A percentile compares a stretch with the other conserved stretches of the same genome.
Conservation (phyloP, 1,140 invertebrate genomes). For the Paraescarpia echinospica region DNA sequence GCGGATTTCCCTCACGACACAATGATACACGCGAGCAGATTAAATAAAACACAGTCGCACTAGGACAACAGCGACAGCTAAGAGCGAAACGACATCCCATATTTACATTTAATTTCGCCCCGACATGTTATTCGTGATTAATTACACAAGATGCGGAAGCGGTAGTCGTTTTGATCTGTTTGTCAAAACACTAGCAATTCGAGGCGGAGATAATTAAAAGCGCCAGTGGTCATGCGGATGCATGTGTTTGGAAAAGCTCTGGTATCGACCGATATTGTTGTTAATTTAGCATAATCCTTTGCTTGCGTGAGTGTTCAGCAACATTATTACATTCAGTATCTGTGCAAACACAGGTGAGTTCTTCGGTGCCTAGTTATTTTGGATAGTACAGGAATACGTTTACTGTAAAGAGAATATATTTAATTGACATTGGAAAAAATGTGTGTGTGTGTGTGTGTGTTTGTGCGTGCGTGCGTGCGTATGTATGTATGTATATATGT, state of each 20-base stretch:
- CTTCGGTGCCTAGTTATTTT: too few species aligned
- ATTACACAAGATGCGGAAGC: neutral
- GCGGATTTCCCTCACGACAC: neutral
- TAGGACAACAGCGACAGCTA: neutral
- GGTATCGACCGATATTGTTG: neutral
- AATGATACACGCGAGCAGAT: neutral
- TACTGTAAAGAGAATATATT: neutral
- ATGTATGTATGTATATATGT: neutral
- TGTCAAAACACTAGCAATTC: slow-evolving; percentile 1
- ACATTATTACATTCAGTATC: neutral
- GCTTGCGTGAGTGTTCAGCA: neutral
- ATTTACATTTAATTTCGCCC: slow-evolving; percentile 6
- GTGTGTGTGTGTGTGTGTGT: too few species aligned
- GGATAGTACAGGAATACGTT: neutral
- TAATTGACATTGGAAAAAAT: neutral
- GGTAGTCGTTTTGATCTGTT: neutral
- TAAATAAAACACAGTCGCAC: neutral
- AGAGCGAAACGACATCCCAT: neutral
- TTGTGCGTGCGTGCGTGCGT: too few species aligned
- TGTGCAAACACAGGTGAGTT: neutral
- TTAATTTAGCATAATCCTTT: neutral
- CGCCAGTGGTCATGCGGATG: neutral
- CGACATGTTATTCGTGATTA: neutral
- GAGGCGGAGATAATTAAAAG: neutral
- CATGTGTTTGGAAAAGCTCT: neutral